These are phyloP conservation scores for Phyllotreta cruciferae DNA, from an alignment of 2,888 invertebrate genomes.

Conservation along the genomic window DNA sequence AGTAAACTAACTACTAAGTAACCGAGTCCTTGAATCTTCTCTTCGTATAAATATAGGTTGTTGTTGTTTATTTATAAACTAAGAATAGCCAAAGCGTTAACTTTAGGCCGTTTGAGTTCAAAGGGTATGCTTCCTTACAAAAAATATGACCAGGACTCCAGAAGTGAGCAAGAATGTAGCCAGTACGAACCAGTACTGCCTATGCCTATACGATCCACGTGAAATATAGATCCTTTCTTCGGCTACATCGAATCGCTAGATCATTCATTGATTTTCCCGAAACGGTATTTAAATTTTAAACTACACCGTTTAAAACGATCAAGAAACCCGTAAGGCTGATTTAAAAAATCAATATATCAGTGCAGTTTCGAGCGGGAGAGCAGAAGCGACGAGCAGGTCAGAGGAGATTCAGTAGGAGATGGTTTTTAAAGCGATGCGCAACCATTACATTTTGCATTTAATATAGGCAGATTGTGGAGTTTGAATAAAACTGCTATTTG, in stretches of 20 bases:
- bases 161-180: constrained; percentile 2
- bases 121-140: constrained; percentile 22
- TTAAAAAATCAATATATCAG: constrained; percentile 17
- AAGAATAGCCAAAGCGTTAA: neutral
- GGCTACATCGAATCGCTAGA: no score
- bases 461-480: no score
- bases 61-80: neutral
- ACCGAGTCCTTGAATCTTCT: no score
- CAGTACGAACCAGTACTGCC: neutral
- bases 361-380: neutral
- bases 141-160: constrained; percentile 18
- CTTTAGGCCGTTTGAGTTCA: constrained; percentile 20
- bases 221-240: neutral
- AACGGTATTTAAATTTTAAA: no score
- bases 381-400: neutral
- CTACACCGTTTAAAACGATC: no score
- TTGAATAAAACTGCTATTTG: no score
- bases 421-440: no score
- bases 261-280: no score
- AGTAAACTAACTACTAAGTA: neutral
- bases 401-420: neutral
- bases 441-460: no score
- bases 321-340: neutral
- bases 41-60: no score
- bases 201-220: no score